Conservation (phyloP, 1,140 invertebrate genomes). For the Cataglyphis hispanica region DNA sequence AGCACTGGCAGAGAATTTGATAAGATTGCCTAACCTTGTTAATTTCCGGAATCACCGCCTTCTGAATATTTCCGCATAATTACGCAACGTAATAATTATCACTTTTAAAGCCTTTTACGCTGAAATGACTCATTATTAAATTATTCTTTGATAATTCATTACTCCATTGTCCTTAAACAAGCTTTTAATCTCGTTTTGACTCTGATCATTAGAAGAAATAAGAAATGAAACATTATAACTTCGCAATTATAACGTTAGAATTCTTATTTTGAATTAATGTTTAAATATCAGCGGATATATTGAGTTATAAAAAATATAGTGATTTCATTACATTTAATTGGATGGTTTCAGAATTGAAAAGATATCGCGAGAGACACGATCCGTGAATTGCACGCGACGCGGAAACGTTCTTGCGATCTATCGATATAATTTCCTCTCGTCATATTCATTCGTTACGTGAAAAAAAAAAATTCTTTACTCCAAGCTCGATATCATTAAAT, state of each 20-base stretch:
- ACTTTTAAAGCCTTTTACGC: neutral
- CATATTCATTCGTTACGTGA: neutral
- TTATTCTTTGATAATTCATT: neutral
- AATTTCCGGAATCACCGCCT: neutral
- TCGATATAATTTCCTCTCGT: constrained; percentile 14
- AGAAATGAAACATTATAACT: neutral
- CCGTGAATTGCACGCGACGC: constrained; percentile 2
- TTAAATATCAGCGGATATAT: neutral
- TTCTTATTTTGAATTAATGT: neutral
- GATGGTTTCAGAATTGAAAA: neutral
- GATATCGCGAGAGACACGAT: neutral
- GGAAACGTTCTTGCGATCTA: constrained; percentile 21
- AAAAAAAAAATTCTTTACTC: neutral
- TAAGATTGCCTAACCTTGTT: constrained; percentile 29
- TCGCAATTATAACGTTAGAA: neutral
- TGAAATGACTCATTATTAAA: constrained; percentile 3
- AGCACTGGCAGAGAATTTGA: neutral
- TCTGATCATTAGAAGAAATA: neutral
- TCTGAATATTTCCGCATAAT: constrained; percentile 18
- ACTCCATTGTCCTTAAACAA: neutral
- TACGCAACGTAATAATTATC: neutral
- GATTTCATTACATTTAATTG: constrained; percentile 32
- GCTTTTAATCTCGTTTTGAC: neutral
- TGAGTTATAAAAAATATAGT: neutral
- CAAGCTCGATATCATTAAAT: constrained; percentile 26